Conservation (phyloP, 1,140 invertebrate genomes). For the Aphis gossypii region DNA sequence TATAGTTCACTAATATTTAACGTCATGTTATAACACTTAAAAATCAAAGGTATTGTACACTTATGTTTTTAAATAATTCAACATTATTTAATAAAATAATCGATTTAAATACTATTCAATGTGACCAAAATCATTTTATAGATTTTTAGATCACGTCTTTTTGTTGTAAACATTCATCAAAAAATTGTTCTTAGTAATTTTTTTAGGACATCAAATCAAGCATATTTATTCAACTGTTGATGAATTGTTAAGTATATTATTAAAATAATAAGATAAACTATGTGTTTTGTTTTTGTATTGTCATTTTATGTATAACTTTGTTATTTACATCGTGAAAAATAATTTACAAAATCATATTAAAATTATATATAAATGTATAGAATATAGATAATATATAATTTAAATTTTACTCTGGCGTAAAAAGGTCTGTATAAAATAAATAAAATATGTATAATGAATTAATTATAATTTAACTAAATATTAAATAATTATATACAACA, state of each 20-base stretch:
- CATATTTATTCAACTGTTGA: background rate
- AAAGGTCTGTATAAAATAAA: background rate
- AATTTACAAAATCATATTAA: conserved; percentile 43
- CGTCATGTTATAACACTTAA: too few species aligned
- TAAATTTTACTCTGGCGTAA: conserved; percentile 30
- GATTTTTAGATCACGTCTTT: background rate
- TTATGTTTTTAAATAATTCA: background rate
- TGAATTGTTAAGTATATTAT: background rate
- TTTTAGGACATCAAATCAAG: background rate
- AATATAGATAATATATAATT: background rate
- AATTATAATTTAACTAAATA: conserved; percentile 6
- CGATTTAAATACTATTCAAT: background rate
- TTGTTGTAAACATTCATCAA: too few species aligned
- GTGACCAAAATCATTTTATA: background rate
- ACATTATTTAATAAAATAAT: background rate
- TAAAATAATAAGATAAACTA: background rate
- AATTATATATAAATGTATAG: background rate
- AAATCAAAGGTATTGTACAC: background rate
- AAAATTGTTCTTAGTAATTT: background rate
- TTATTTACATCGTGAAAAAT: conserved; percentile 52
- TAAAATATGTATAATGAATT: conserved; percentile 6
- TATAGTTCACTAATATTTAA: too few species aligned
- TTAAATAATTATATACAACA: conserved; percentile 2
- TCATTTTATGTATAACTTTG: conserved; percentile 39
- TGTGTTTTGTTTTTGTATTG: background rate